Evolutionary conservation across 1,140 invertebrate genomes (phyloP).

Genomic region (Apocrypta bakeri): DNA sequence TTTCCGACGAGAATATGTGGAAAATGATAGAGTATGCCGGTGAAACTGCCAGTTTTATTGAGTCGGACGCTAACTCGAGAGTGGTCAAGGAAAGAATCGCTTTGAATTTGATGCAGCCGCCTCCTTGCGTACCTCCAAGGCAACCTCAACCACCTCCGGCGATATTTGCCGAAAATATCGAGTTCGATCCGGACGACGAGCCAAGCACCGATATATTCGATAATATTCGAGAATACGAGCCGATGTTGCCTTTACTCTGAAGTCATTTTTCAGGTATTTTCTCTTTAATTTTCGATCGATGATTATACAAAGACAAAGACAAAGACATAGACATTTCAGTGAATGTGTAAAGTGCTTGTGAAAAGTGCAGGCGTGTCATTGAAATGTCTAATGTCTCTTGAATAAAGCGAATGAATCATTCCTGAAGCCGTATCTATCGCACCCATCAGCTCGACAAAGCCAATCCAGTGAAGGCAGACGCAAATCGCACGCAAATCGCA

Average conservation of each 20-base stretch:
- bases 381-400: too few species aligned
- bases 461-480: too few species aligned
- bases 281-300: background rate
- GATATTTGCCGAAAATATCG: constrained; percentile 56
- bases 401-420: too few species aligned
- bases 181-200: constrained; percentile 64
- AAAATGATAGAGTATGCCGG: constrained; percentile 60
- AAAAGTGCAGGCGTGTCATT: too few species aligned
- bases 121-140: constrained; percentile 52
- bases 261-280: background rate
- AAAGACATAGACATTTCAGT: too few species aligned
- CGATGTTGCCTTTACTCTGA: constrained; percentile 57
- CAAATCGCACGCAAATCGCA: too few species aligned
- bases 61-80: constrained; percentile 55
- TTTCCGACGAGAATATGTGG: constrained; percentile 55
- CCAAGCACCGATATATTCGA: constrained; percentile 53
- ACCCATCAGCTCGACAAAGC: too few species aligned
- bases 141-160: constrained; percentile 40
- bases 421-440: too few species aligned
- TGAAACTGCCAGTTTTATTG: constrained; percentile 56
- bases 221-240: constrained; percentile 55
- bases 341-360: too few species aligned
- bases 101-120: constrained; percentile 57
- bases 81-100: constrained; percentile 60
- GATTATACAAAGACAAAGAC: background rate